Percentiles rank a stretch among this genome's conserved stretches.
These are phyloP conservation scores for Quadroppia sp. DNA, from an alignment of 2,888 invertebrate species.

Conservation along the genomic window DNA sequence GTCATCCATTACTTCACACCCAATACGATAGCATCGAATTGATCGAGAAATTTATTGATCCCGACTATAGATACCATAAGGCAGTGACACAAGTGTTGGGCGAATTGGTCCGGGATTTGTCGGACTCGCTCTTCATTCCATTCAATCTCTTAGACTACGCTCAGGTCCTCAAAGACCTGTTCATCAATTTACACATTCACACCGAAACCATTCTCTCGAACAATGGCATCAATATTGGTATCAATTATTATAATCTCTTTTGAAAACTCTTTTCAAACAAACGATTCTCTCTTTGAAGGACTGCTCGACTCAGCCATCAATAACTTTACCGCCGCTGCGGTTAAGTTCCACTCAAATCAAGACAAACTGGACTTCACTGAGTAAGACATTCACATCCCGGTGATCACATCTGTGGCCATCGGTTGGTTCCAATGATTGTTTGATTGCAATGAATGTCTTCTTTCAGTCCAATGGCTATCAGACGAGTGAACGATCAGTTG, in stretches of 20 bases:
- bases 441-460: neutral
- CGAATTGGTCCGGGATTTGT: constrained; percentile 53
- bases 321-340: constrained; percentile 47
- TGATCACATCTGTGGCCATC: too few relatives aligned
- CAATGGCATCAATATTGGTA: constrained; percentile 40
- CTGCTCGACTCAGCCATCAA: constrained; percentile 46
- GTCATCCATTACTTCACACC: constrained; percentile 55
- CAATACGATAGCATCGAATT: constrained; percentile 54
- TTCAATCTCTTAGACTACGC: constrained; percentile 53
- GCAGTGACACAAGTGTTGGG: constrained; percentile 51
- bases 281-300: constrained; percentile 23
- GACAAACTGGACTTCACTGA: constrained; percentile 47
- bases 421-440: neutral
- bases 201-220: neutral
- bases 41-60: constrained; percentile 51
- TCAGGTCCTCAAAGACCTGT: constrained; percentile 48
- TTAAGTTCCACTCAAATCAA: constrained; percentile 47
- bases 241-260: neutral
- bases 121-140: constrained; percentile 53
- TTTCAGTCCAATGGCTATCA: constrained; percentile 47
- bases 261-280: neutral
- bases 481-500: constrained; percentile 48
- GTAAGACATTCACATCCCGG: constrained; percentile 40
- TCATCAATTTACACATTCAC: constrained; percentile 23
- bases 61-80: constrained; percentile 52